phyloP scores from a whole-genome alignment of 2,113 vertebrate genomes.

The Thinocorus orbignyianus region DNA sequence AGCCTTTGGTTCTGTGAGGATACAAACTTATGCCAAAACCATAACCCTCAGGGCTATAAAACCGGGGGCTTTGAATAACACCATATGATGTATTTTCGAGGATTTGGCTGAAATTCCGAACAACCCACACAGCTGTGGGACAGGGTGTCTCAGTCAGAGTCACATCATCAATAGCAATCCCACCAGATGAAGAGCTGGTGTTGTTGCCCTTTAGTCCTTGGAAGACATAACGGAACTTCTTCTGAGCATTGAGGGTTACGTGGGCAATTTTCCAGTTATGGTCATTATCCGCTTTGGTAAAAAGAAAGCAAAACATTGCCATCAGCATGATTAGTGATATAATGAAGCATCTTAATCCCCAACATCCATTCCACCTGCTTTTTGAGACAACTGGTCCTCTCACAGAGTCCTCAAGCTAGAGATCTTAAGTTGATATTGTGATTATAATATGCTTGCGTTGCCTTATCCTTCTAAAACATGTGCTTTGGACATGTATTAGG shows the following conservation, averaged over 20 bases:
- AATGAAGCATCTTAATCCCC: neutral
- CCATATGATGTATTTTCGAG: conserved; percentile 41
- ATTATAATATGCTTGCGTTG: neutral
- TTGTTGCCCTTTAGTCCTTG: conserved; percentile 79
- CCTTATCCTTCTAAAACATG: neutral
- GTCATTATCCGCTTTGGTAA: conserved; percentile 76
- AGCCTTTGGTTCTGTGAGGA: conserved; percentile 37
- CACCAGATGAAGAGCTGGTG: conserved; percentile 73
- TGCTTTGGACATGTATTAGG: neutral
- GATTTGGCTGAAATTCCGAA: conserved; percentile 81
- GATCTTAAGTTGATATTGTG: neutral
- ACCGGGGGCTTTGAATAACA: conserved; percentile 77
- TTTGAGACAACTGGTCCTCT: neutral
- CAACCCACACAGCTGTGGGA: conserved; percentile 82
- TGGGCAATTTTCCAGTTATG: conserved; percentile 88
- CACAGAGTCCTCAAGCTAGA: neutral
- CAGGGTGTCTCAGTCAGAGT: conserved; percentile 84
- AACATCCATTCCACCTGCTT: neutral
- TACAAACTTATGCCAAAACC: conserved; percentile 76
- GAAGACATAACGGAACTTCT: conserved; percentile 90
- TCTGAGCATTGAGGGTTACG: conserved; percentile 76
- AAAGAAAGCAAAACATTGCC: neutral
- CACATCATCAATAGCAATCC: conserved; percentile 86
- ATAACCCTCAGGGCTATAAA: conserved; percentile 89
- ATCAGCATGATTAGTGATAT: neutral